Evolutionary conservation across 2,797 vertebrate species (phyloP), one percentile per base, ranked within the genome.

Genomic region (Labeo calbasu): DNA sequence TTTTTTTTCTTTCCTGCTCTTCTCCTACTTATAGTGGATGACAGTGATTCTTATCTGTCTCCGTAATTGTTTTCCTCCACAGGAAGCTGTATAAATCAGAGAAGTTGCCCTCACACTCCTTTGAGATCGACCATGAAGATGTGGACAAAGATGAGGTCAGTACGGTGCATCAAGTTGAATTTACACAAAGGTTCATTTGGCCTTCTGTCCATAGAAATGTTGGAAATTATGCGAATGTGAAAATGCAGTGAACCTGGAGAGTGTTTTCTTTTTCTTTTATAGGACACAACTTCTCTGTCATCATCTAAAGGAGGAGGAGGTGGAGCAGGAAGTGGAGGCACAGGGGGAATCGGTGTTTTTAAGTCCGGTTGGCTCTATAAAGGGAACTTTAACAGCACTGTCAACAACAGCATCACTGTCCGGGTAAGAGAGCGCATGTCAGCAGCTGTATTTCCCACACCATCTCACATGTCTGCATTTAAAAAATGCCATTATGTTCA

Each of bases 351-450:
- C 0, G 97, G 97, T 77, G 96, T 98, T 91, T 99, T 98, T 93
- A 97, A 96, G 87, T 98, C 96, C 25, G 98, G 98, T 84, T 99
- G 98, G 98, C 96, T 99, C 32, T 98, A 99, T 94, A 99, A 99
- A 93, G 98, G 98, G 79, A 99, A 99, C 94, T 99, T 99, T 85
- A 99, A 99, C 92, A 99, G 97, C 94, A 98, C 96, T 3, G 97
- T 98, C 89, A 98, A 99, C 94, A 99, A 99, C 61, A 99, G 97
- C 77, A 96, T 99, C 89, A 99, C 97, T 87, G 98, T 99, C 48
- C 96, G 97, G 96, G 98, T 99, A 92, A 97, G 97, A 97, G 97
- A 81, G 81, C 70, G 5, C 8, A 10, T 17, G 25, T 69, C 70
- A 68, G 43, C 59, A 57, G 3, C 40, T 23, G 25, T 70, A n/a